Evolutionary conservation across 2,797 vertebrate genomes (phyloP).

Genomic region (Rhyacichthys aspro): DNA sequence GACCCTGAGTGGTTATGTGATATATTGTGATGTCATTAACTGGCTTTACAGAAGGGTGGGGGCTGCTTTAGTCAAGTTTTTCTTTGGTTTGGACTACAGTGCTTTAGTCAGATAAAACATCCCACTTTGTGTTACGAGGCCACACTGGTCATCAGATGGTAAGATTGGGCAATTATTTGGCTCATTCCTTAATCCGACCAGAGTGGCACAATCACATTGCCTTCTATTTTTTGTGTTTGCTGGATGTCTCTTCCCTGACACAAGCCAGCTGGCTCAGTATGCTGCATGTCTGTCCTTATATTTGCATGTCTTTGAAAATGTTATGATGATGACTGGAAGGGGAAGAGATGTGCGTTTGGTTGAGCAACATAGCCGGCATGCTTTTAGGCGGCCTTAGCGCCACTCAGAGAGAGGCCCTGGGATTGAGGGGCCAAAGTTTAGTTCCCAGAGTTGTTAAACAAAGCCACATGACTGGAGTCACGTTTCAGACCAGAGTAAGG

Average conservation of each 20-base stretch:
- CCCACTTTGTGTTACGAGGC: slow-evolving; percentile 12
- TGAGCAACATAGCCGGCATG: slow-evolving; percentile 38
- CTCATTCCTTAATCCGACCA: slow-evolving; percentile 44
- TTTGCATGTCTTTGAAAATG: slow-evolving; percentile 41
- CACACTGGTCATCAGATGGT: slow-evolving; percentile 30
- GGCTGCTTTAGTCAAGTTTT: too few relatives aligned
- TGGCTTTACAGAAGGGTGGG: not conserved
- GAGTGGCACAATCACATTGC: slow-evolving; percentile 42
- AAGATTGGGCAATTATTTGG: slow-evolving; percentile 19
- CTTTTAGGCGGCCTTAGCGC: slow-evolving; percentile 32
- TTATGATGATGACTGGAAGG: slow-evolving; percentile 9
- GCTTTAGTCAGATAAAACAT: slow-evolving; percentile 25
- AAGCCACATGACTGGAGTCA: slow-evolving; percentile 61
- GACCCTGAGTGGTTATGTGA: not conserved
- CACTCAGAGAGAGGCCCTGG: slow-evolving; percentile 27
- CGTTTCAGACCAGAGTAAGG: slow-evolving; percentile 40
- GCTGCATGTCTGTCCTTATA: slow-evolving; percentile 40
- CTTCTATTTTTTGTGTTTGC: slow-evolving; percentile 42
- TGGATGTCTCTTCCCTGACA: slow-evolving; percentile 25
- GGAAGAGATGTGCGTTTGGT: slow-evolving; percentile 23
- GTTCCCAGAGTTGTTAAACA: slow-evolving; percentile 62
- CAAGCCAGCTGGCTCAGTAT: slow-evolving; percentile 35
- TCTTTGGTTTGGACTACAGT: too few relatives aligned
- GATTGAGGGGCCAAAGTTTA: slow-evolving; percentile 45
- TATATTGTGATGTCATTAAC: slow-evolving; percentile 1